phyloP scores from a whole-genome alignment of 23 tunicate genomes.

The Halocynthia aurantium region DNA sequence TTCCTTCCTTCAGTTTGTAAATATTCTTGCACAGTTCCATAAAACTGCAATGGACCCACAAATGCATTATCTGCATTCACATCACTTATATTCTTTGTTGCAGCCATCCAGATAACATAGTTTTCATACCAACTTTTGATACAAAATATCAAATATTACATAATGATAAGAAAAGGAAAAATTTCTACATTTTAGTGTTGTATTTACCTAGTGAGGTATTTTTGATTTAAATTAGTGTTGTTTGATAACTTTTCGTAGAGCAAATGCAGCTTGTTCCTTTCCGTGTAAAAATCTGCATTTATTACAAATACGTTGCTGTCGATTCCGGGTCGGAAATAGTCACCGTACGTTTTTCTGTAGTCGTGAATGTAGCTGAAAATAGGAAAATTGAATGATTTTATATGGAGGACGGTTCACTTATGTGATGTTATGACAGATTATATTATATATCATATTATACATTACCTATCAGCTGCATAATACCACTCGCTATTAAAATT shows the following conservation, averaged over 20 bases:
- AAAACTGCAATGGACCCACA: background rate
- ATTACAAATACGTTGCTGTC: slow-evolving; percentile 1
- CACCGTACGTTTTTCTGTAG: background rate
- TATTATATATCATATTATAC: too few species aligned
- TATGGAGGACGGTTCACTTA: too few species aligned
- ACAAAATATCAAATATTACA: background rate
- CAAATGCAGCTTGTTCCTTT: slow-evolving; percentile 2
- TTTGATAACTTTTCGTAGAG: background rate
- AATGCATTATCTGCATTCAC: slow-evolving; percentile 1
- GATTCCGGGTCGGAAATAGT: background rate
- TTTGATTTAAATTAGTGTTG: background rate
- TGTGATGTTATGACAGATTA: too few species aligned
- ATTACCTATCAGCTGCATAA: slow-evolving; percentile 12
- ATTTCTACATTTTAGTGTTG: background rate
- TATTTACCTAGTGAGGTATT: background rate
- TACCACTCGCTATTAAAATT: slow-evolving; percentile 29
- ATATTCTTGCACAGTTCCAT: background rate
- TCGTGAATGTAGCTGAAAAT: background rate
- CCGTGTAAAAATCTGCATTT: slow-evolving; percentile 14
- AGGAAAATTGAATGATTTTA: too few species aligned
- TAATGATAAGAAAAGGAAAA: background rate
- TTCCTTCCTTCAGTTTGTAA: background rate
- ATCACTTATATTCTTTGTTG: background rate
- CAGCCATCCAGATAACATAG: background rate
- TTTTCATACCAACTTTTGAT: slow-evolving; percentile 6